Evolutionary conservation across 2,888 invertebrate species (phyloP).

Genomic region (Cephus pulcher): DNA sequence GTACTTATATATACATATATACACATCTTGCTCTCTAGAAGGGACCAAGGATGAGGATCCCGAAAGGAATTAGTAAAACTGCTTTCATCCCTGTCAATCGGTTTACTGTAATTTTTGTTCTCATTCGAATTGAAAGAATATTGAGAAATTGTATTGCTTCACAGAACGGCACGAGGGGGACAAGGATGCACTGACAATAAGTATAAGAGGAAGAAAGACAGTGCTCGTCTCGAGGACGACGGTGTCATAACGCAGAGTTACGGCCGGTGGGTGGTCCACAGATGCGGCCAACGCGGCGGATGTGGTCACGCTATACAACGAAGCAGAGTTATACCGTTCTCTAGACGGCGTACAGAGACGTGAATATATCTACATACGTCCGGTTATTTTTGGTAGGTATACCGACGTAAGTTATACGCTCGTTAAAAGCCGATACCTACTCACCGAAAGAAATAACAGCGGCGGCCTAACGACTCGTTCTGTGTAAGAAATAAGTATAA

Average conservation of each 20-base stretch:
- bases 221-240: slow-evolving; percentile 8
- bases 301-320: slow-evolving; percentile 44
- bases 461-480: slow-evolving; percentile 16
- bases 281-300: slow-evolving; percentile 54
- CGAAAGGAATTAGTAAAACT: neutral
- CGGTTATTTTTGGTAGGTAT: slow-evolving; percentile 46
- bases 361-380: slow-evolving; percentile 34
- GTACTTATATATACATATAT: neutral
- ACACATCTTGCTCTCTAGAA: neutral
- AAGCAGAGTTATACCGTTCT: slow-evolving; percentile 32
- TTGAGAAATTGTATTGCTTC: neutral
- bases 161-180: neutral
- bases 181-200: neutral
- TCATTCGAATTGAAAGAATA: neutral
- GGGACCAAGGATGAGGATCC: neutral
- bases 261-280: slow-evolving; percentile 58
- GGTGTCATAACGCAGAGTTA: slow-evolving; percentile 35
- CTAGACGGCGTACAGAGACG: slow-evolving; percentile 24
- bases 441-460: slow-evolving; percentile 19
- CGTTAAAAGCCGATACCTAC: slow-evolving; percentile 4
- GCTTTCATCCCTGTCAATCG: neutral
- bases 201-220: neutral
- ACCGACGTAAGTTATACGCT: slow-evolving; percentile 22
- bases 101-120: neutral
- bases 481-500: slow-evolving; percentile 22